Percentiles rank a stretch among this genome's conserved stretches.
Conservation (phyloP, 2,888 invertebrate genomes). For the Erebia aethiops region DNA sequence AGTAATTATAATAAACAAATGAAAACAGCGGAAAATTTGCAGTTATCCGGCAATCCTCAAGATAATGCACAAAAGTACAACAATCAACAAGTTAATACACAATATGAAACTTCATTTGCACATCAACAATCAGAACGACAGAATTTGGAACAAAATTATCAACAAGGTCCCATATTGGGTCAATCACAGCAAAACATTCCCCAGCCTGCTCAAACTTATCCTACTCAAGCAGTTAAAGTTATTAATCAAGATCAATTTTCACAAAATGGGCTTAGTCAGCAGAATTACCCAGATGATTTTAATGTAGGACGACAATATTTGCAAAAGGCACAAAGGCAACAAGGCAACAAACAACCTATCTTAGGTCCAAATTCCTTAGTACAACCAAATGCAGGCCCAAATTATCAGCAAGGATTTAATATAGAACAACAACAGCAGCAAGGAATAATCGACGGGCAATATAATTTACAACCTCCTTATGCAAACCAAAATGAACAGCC, state of each 20-base stretch:
- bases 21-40: constrained; percentile 6
- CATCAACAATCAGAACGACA: background rate
- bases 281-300: constrained; percentile 17
- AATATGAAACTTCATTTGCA: constrained; percentile 1
- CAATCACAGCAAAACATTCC: constrained; percentile 5
- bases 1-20: constrained; percentile 6
- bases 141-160: background rate
- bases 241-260: constrained; percentile 10
- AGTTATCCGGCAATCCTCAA: constrained; percentile 7
- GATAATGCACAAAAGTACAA: constrained; percentile 1
- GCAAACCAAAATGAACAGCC: constrained; percentile 7
- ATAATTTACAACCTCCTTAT: constrained; percentile 17
- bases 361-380: background rate
- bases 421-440: constrained; percentile 5
- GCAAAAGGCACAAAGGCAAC: constrained; percentile 15
- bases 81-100: constrained; percentile 6
- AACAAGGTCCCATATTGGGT: background rate
- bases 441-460: constrained; percentile 2
- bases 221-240: constrained; percentile 4
- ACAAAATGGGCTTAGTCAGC: background rate
- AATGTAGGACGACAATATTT: constrained; percentile 19
- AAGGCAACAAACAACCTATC: background rate
- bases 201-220: background rate
- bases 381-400: constrained; percentile 3
- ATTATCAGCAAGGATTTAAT: constrained; percentile 24